Percentiles rank a stretch among this genome's conserved stretches.
Evolutionary conservation across 2,888 invertebrate genomes (phyloP).

Genomic region (Strigamia crassipes): DNA sequence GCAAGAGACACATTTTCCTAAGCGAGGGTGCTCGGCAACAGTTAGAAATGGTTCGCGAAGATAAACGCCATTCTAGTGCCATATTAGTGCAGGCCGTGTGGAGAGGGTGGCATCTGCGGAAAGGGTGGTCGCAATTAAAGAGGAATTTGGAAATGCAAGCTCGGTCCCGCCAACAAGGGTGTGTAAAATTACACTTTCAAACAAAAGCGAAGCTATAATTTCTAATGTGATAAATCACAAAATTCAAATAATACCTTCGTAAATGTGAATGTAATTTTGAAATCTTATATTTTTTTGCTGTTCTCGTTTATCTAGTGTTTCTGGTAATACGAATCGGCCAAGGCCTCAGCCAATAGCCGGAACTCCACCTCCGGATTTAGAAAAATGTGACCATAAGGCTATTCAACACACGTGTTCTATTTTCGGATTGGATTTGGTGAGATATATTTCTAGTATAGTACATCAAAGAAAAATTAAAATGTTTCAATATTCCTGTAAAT

Average conservation of each 20-base stretch:
- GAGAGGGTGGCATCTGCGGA: conserved; percentile 77
- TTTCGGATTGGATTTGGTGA: conserved; percentile 84
- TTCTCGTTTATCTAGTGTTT: background rate
- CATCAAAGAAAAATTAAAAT: too few species aligned
- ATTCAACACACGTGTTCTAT: conserved; percentile 88
- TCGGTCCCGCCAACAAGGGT: conserved; percentile 47
- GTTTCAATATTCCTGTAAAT: too few species aligned
- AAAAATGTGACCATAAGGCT: conserved; percentile 84
- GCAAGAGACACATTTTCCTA: conserved; percentile 89
- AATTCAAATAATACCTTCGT: background rate
- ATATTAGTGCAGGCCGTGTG: conserved; percentile 81
- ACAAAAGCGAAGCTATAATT: too few species aligned
- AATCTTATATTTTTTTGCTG: too few species aligned
- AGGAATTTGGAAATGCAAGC: conserved; percentile 56
- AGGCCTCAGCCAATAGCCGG: conserved; percentile 89
- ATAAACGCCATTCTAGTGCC: conserved; percentile 78
- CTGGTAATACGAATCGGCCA: conserved; percentile 62
- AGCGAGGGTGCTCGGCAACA: conserved; percentile 90
- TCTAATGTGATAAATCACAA: too few species aligned
- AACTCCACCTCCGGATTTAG: conserved; percentile 80
- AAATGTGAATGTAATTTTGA: too few species aligned
- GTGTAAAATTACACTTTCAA: conserved; percentile 14
- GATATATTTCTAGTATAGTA: too few species aligned
- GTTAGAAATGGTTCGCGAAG: conserved; percentile 78
- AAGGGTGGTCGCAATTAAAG: conserved; percentile 68